Evolutionary conservation across 2,113 vertebrate species (phyloP), one percentile per base, ranked within the genome.

Genomic region (Collichthys lucidus): DNA sequence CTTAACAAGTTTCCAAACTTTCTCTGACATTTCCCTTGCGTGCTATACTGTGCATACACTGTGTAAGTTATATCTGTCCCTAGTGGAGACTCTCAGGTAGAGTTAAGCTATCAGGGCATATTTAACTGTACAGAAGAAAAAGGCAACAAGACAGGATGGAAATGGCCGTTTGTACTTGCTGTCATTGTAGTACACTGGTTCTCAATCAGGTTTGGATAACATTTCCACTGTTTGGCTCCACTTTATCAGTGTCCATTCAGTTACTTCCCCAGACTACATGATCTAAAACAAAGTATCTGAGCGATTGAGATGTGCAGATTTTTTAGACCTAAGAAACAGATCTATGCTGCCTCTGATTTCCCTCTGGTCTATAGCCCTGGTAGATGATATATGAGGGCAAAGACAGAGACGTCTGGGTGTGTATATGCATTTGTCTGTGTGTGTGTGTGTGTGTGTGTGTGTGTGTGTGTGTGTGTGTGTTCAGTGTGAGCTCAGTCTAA

Each of bases 371-470:
- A 69, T 35, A 74, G 72, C 22, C 22, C 29, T 50, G 20, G 63
- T 77, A 56, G 74, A 89, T 83, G 85, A 91, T 86, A 60, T 86
- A 80, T 42, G 80, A 90, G 73, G 65, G 74, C 40, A 52, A 75
- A 74, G 17, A 64, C 47, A 22, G 24, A 77, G 44, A 84, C 0
- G 26, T 76, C 65, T 78, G 72, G n/a, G 22, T 70, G 67, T 65
- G 78, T 77, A 9, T 57, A 49, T 40, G 53, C 74, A 6, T 74
- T 1, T 70, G 26, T n/a, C n/a, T n/a, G n/a, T n/a, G n/a, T n/a
- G n/a, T n/a, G n/a, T n/a, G n/a, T n/a, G n/a, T n/a, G n/a, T n/a
- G n/a, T n/a, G n/a, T n/a, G n/a, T n/a, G n/a, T n/a, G n/a, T n/a
- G n/a, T n/a, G n/a, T n/a, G n/a, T n/a, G 26, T n/a, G n/a, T n/a